Base-by-base conservation (phyloP, 2,113 vertebrate species). In the Ibidorhyncha struthersii region DNA sequence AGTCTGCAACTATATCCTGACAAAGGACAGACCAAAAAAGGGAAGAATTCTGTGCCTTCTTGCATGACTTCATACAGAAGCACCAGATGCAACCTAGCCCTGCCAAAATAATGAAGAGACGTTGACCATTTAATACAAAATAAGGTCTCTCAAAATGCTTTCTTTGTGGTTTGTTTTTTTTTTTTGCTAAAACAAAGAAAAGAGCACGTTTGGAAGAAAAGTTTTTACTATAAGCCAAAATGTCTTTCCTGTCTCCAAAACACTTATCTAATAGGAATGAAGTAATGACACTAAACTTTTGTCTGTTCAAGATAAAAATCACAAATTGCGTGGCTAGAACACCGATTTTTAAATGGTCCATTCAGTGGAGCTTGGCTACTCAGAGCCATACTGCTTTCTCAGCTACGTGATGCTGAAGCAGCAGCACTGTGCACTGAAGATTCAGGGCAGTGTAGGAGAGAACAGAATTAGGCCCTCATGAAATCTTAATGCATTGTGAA, bases 401-500 rank as follows among this genome's bases (percentile, higher is more conserved):
- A 72, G 72, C 65, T 87, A 76, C 0, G 13, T 67, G 85, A 43
- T 0, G 0, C 66, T 61, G 47, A 90, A 90, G 87, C 3, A 2
- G 89, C 90, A 93, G 49, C 3, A 1, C 80, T n/a, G 47, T 6
- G 13, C 10, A 6, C 69, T 92, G 69, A 92, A 78, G 59, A 95
- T 86, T 89, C 76, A 94, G 32, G 38, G 81, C 70, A 95, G 56
- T 15, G 36, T 90, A 82, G 67, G 25, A 73, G n/a, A 96, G 86
- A 93, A 87, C 77, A 96, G 97, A 95, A 94, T 95, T 61, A 93
- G 93, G 63, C 86, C 89, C 73, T 97, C 81, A 93, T 97, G 89
- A 96, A 97, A 95, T 96, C 81, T 94, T 97, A 96, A 97, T 94
- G 86, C 58, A 49, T 58, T 61, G 43, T 87, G 89, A 97, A 96